A percentile compares a stretch with the other conserved stretches of the same genome.
These are phyloP conservation scores for Galeopterus variegatus DNA, from an alignment of 2,113 vertebrate genomes.

Conservation along the genomic window DNA sequence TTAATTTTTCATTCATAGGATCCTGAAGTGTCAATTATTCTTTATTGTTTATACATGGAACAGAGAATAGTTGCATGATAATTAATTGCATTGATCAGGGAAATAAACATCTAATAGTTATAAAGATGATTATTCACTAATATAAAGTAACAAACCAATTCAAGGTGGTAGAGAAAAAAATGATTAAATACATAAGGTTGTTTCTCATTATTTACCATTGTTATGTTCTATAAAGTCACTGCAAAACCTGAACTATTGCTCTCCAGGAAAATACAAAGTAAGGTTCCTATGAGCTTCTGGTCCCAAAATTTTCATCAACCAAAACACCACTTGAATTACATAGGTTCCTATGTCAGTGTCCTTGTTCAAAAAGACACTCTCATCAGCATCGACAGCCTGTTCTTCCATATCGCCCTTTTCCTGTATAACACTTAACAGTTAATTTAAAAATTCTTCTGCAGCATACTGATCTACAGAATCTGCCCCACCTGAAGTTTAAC, in stretches of 20 bases:
- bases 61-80: neutral
- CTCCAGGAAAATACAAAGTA: neutral
- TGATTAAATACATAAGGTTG: neutral
- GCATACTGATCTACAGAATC: neutral
- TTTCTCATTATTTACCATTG: neutral
- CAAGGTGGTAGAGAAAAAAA: constrained; percentile 14
- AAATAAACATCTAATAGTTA: constrained; percentile 29
- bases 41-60: neutral
- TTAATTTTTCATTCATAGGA: neutral
- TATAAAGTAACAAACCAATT: constrained; percentile 68
- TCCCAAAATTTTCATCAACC: neutral
- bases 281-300: neutral
- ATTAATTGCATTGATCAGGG: neutral
- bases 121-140: constrained; percentile 42
- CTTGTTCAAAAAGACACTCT: neutral
- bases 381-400: neutral
- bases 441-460: neutral
- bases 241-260: neutral
- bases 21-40: neutral
- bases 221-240: neutral
- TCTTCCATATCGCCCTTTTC: neutral
- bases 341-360: neutral
- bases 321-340: neutral
- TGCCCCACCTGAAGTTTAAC: neutral
- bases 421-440: neutral